A percentile compares a stretch with the other conserved stretches of the same genome.
These are phyloP conservation scores for Tortrix viridana DNA, from an alignment of 2,888 invertebrate genomes.

Conservation along the genomic window DNA sequence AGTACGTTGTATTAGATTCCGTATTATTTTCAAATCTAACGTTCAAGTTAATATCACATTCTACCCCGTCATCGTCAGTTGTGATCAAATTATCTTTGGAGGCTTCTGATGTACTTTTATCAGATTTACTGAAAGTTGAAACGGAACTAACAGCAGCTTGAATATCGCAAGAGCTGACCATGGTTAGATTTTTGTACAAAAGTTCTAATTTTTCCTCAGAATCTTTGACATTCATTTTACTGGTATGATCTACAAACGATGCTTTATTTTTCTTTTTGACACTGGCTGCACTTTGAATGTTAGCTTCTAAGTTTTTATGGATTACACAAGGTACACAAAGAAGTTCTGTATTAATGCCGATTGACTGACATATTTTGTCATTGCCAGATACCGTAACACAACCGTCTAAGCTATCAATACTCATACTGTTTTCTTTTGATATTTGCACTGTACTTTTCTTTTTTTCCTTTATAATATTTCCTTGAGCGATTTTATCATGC, in stretches of 20 bases:
- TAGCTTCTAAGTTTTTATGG: constrained; percentile 59
- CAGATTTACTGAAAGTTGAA: constrained; percentile 47
- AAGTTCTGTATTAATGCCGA: constrained; percentile 72
- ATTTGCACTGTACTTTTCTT: constrained; percentile 44
- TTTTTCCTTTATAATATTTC: constrained; percentile 41
- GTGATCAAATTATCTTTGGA: not conserved
- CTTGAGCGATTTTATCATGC: constrained; percentile 41
- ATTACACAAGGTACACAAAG: constrained; percentile 71
- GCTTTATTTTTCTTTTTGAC: constrained; percentile 46
- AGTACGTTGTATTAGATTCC: constrained; percentile 8
- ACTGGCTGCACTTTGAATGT: constrained; percentile 40
- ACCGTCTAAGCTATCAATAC: constrained; percentile 74
- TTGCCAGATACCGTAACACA: constrained; percentile 42
- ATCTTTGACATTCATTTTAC: constrained; percentile 36
- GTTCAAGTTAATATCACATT: constrained; percentile 5
- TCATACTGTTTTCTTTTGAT: constrained; percentile 68
- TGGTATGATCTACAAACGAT: constrained; percentile 38
- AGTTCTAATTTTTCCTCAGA: constrained; percentile 61
- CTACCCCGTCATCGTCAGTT: constrained; percentile 2
- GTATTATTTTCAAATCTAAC: not conserved
- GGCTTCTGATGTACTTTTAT: constrained; percentile 38
- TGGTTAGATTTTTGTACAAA: constrained; percentile 69
- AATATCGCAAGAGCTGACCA: constrained; percentile 59
- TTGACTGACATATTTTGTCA: constrained; percentile 58
- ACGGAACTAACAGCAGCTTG: constrained; percentile 47